Conservation (phyloP, 1,140 invertebrate genomes). For the Drosophila paulistorum region DNA sequence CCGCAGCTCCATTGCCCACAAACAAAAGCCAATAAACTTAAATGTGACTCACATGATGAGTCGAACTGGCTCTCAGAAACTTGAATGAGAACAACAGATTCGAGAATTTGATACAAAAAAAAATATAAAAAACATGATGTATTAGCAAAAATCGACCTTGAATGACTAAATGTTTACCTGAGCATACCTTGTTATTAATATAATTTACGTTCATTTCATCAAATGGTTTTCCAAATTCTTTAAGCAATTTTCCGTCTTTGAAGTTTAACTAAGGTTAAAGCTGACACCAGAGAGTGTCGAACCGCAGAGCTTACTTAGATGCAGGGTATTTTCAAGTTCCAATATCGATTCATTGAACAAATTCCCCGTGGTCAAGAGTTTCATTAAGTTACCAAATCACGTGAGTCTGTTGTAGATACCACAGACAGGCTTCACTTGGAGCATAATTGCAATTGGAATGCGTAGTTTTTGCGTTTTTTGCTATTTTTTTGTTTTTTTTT, state of each 20-base stretch:
- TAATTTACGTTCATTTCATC: background rate
- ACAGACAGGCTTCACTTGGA: background rate
- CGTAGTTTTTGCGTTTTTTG: slow-evolving; percentile 9
- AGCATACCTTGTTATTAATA: background rate
- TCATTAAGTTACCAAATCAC: background rate
- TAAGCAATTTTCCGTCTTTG: no score
- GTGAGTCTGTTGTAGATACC: background rate
- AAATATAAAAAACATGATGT: background rate
- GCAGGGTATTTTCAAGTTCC: background rate
- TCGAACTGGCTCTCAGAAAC: background rate
- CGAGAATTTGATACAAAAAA: background rate
- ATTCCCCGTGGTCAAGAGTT: background rate
- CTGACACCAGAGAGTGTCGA: no score
- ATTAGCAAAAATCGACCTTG: background rate
- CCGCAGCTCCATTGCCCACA: background rate
- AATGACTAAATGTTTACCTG: background rate
- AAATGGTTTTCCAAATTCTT: no score
- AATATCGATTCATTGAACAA: background rate
- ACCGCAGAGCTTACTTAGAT: no score
- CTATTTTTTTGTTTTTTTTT: slow-evolving; percentile 22
- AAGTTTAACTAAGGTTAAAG: no score
- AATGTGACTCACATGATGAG: slow-evolving; percentile 45
- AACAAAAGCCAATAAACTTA: slow-evolving; percentile 55
- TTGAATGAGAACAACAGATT: slow-evolving; percentile 21
- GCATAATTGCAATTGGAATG: slow-evolving; percentile 1